Conservation (phyloP, 1,140 invertebrate genomes). For the Hirudo medicinalis region DNA sequence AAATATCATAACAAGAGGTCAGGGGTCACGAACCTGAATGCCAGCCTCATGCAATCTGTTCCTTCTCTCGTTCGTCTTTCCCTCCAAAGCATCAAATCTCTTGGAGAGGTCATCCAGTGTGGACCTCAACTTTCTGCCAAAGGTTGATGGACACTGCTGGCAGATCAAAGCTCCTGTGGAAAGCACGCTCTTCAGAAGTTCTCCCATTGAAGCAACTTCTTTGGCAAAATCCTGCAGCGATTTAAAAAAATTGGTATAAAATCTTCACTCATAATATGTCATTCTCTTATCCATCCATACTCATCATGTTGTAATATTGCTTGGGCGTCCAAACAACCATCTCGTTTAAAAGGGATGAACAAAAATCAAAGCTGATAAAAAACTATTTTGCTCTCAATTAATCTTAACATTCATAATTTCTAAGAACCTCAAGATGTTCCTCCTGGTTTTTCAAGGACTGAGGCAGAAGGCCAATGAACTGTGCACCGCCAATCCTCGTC, state of each 20-base stretch:
- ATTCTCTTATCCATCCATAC: too few species aligned
- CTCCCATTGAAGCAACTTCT: background rate
- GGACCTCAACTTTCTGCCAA: constrained; percentile 50
- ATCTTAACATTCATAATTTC: too few species aligned
- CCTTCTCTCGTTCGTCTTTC: constrained; percentile 84
- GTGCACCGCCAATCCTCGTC: background rate
- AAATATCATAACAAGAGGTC: background rate
- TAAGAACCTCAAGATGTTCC: constrained; percentile 2
- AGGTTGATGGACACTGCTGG: background rate
- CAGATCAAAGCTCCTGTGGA: background rate
- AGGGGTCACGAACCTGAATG: constrained; percentile 50
- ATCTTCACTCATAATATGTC: too few species aligned
- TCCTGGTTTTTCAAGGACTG: background rate
- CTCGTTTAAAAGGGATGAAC: too few species aligned
- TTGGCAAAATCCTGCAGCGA: constrained; percentile 1
- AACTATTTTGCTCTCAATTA: background rate
- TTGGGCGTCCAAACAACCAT: too few species aligned
- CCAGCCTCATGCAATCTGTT: constrained; percentile 93
- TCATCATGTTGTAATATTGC: too few species aligned
- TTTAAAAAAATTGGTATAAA: background rate
- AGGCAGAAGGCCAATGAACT: constrained; percentile 1
- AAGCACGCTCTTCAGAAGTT: background rate
- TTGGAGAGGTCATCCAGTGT: constrained; percentile 75
- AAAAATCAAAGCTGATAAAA: background rate
- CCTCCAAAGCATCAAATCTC: constrained; percentile 73